These are phyloP conservation scores for Littorina saxatilis DNA, from an alignment of 1,140 invertebrate genomes.

Conservation along the genomic window DNA sequence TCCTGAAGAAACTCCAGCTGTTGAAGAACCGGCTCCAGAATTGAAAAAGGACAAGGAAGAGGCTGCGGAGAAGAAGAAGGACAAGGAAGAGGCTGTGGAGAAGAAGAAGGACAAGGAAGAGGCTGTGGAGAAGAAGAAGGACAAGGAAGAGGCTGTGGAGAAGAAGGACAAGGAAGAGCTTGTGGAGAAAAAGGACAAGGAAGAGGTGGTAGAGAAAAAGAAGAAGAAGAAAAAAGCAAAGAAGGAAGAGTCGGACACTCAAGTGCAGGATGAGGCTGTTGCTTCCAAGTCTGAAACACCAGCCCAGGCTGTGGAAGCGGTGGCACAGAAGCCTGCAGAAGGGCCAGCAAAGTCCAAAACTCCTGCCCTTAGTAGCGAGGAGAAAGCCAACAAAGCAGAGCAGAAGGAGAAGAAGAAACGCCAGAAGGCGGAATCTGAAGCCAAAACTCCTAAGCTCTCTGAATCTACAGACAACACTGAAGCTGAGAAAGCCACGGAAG, in stretches of 20 bases:
- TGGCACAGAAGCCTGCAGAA: neutral
- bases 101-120: constrained; percentile 29
- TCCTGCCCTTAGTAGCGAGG: neutral
- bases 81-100: constrained; percentile 36
- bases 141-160: neutral
- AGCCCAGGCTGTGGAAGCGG: no score
- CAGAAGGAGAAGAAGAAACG: constrained; percentile 22
- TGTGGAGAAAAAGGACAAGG: constrained; percentile 5
- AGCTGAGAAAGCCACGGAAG: neutral
- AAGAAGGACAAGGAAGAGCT: constrained; percentile 9
- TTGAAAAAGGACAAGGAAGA: constrained; percentile 40
- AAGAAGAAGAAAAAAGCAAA: constrained; percentile 24
- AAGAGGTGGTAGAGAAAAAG: constrained; percentile 1
- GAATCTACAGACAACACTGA: neutral
- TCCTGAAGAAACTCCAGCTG: neutral
- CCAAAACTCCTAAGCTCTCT: neutral
- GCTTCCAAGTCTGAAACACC: no score
- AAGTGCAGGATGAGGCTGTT: no score
- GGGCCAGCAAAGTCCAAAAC: neutral
- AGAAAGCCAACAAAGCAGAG: neutral
- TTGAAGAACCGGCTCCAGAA: constrained; percentile 8
- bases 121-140: constrained; percentile 38
- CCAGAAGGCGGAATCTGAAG: constrained; percentile 22
- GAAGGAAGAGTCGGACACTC: neutral
- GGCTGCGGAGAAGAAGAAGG: constrained; percentile 33